phyloP scores from a whole-genome alignment of 2,113 vertebrate genomes.

The Sardina pilchardus region DNA sequence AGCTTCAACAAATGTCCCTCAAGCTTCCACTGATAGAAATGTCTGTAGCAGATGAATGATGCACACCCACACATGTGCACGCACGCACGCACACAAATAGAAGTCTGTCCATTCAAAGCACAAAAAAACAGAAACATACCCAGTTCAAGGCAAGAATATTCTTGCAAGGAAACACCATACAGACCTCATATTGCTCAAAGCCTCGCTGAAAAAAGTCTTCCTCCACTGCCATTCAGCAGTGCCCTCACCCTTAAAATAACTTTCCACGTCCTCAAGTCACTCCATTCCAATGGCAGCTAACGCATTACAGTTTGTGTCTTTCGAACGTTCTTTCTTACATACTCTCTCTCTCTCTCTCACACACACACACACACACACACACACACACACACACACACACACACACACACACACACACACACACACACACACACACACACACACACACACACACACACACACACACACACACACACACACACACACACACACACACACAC shows the following conservation, averaged over 20 bases:
- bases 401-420: no score
- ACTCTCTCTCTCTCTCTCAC: neutral
- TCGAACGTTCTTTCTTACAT: neutral
- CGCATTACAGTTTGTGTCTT: neutral
- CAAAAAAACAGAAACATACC: neutral
- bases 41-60: neutral
- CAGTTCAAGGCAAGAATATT: neutral
- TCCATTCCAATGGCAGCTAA: neutral
- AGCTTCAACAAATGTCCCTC: neutral
- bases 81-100: neutral
- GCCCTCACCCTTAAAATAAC: constrained; percentile 1
- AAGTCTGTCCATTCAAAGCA: neutral
- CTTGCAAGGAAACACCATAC: neutral
- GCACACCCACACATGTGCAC: neutral
- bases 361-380: neutral
- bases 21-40: neutral
- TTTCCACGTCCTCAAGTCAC: neutral
- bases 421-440: neutral
- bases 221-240: neutral
- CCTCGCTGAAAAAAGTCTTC: neutral
- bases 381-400: neutral
- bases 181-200: neutral
- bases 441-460: neutral
- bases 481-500: no score
- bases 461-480: neutral